Evolutionary conservation across 2,888 invertebrate species (phyloP), one percentile per base, ranked within the genome.

Genomic region (Leptinotarsa juncta): DNA sequence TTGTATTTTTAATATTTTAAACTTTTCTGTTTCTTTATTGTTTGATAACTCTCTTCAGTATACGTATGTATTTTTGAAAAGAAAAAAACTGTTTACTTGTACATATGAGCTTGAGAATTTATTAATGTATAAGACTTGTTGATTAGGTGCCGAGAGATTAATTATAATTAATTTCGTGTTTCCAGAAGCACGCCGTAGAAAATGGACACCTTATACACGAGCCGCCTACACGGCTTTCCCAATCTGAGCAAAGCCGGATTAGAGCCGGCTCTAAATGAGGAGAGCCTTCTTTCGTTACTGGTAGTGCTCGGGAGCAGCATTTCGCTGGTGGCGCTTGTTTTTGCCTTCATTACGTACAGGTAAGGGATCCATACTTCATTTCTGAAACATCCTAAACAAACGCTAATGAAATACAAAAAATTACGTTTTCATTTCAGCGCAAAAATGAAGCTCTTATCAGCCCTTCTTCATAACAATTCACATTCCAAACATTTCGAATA

Each of bases 281-380:
- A 92, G 79, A 91, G 92, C 77, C 88, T 92, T 72, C 87, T 93
- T 67, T 92, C 92, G 15, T 87, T 93, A 65, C 89, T 92, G 79
- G 92, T 92, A 65, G 91, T 93, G 12, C 88, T 93, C 15, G 91
- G 92, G 51, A 92, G 92, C 82, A 92, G 92, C 82, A 88, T 92
- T 65, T 92, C 92, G 51, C 87, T 93, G 71, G 93, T 93, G 50
- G 92, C 92, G 23, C 89, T 93, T 62, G 92, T 92, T 66, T 92
- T 93, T 85, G 92, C 93, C 77, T 93, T 93, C 87, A 92, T 93
- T 81, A 93, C 93, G 3, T 92, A 92, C 89, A 93, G 92, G 92
- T 92, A 86, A 88, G 89, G 42, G n/a, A 55, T 12, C 1, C 20
- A 20, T 5, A 23, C 51, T 26, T 67, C 20, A n/a, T 66, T 7